Conservation (phyloP, 2,113 vertebrate species). For the Thymallus thymallus region DNA sequence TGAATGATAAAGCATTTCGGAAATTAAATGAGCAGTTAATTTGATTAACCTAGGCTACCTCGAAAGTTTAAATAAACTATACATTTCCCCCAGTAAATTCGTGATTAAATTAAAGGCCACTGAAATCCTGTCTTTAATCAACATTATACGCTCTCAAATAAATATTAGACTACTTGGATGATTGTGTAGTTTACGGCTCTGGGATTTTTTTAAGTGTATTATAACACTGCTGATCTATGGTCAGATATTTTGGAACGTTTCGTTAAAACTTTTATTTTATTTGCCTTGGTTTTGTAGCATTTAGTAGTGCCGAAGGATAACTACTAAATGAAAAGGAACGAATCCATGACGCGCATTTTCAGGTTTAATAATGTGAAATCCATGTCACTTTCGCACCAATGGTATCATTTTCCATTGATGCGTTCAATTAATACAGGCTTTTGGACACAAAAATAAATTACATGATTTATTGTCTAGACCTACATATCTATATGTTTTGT, state of each 20-base stretch:
- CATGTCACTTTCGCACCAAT: constrained; percentile 63
- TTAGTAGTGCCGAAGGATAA: background rate
- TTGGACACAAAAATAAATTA: background rate
- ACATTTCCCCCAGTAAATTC: no score
- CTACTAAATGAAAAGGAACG: constrained; percentile 11
- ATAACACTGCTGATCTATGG: background rate
- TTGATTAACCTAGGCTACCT: no score
- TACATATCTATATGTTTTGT: constrained; percentile 1
- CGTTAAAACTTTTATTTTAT: background rate
- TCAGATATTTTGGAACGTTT: background rate
- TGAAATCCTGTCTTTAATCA: background rate
- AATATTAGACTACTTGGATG: no score
- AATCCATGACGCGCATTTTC: constrained; percentile 67
- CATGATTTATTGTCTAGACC: background rate
- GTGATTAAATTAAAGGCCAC: background rate
- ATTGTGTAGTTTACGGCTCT: background rate
- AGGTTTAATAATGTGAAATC: constrained; percentile 69
- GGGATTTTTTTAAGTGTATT: background rate
- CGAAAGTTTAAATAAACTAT: no score
- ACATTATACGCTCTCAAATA: background rate
- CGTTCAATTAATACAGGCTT: constrained; percentile 24
- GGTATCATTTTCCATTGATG: constrained; percentile 72
- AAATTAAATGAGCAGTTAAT: no score
- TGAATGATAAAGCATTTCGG: no score
- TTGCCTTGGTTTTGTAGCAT: background rate